Percentiles rank a stretch among this genome's conserved stretches.
Evolutionary conservation across 2,797 vertebrate species (phyloP).

Genomic region (Phoeniculus purpureus): DNA sequence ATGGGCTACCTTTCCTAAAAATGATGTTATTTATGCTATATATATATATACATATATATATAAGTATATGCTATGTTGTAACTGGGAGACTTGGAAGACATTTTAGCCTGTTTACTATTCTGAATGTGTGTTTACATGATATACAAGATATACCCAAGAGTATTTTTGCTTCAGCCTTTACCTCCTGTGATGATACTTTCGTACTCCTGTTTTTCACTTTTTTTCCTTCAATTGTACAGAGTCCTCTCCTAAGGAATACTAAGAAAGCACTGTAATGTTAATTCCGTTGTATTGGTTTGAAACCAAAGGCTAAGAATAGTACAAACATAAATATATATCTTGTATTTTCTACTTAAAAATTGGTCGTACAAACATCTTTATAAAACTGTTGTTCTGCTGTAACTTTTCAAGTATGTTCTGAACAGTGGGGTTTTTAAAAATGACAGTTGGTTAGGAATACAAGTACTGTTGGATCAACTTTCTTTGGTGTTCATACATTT

Average conservation of each 20-base stretch:
- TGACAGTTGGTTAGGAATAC: conserved; percentile 16
- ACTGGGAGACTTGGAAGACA: conserved; percentile 47
- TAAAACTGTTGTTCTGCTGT: conserved; percentile 64
- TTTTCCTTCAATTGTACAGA: conserved; percentile 37
- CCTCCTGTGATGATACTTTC: conserved; percentile 69
- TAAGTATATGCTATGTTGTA: background rate
- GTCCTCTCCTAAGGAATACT: conserved; percentile 26
- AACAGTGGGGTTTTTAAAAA: conserved; percentile 49
- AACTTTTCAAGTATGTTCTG: conserved; percentile 54
- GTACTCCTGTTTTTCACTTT: conserved; percentile 34
- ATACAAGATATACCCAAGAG: conserved; percentile 72
- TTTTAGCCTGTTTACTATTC: conserved; percentile 65
- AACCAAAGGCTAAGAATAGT: conserved; percentile 72
- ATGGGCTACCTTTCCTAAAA: conserved; percentile 62
- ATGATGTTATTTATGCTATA: background rate
- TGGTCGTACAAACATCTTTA: conserved; percentile 66
- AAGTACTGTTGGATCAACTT: conserved; percentile 12
- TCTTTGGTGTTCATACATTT: conserved; percentile 12
- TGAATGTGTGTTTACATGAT: conserved; percentile 76
- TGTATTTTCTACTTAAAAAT: conserved; percentile 77
- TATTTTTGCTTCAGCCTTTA: conserved; percentile 78
- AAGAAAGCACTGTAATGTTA: conserved; percentile 31
- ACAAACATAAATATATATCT: conserved; percentile 57
- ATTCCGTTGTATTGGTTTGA: conserved; percentile 65
- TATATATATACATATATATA: background rate